A percentile compares a stretch with the other conserved stretches of the same genome.
These are phyloP conservation scores for Heliangelus exortis DNA, from an alignment of 2,797 vertebrate species.

Conservation along the genomic window DNA sequence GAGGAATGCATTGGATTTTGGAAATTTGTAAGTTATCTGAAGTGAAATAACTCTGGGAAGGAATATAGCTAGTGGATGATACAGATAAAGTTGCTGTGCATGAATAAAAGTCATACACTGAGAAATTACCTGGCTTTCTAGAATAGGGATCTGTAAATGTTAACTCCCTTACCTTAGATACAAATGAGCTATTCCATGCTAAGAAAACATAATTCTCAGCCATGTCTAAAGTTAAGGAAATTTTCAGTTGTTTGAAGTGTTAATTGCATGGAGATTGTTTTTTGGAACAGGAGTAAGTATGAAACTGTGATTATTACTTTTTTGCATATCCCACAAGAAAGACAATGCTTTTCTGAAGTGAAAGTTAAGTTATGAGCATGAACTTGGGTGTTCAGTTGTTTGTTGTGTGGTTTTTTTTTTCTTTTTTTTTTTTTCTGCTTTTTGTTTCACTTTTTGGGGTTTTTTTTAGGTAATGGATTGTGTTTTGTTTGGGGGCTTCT, in stretches of 20 bases:
- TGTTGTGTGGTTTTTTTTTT: too few relatives aligned
- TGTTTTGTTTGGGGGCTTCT: background rate
- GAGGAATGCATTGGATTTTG: background rate
- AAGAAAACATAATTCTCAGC: background rate
- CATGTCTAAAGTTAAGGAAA: background rate
- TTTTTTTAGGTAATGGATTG: too few relatives aligned
- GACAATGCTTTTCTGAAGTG: background rate
- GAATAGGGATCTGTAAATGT: background rate
- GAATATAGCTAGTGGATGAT: background rate
- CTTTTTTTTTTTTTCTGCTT: too few relatives aligned
- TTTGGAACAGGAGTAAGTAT: background rate
- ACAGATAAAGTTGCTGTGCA: background rate
- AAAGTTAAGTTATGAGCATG: background rate
- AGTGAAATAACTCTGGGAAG: background rate
- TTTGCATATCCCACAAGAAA: background rate
- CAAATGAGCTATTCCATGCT: background rate
- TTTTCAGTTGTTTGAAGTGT: background rate
- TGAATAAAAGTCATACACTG: background rate
- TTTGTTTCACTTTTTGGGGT: background rate
- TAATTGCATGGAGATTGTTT: background rate
- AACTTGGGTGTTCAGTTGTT: background rate
- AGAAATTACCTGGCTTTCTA: background rate
- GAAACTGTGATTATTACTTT: background rate
- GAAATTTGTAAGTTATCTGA: background rate
- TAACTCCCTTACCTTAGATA: background rate